Evolutionary conservation across 2,113 vertebrate genomes (phyloP).

Genomic region (Zingel zingel): DNA sequence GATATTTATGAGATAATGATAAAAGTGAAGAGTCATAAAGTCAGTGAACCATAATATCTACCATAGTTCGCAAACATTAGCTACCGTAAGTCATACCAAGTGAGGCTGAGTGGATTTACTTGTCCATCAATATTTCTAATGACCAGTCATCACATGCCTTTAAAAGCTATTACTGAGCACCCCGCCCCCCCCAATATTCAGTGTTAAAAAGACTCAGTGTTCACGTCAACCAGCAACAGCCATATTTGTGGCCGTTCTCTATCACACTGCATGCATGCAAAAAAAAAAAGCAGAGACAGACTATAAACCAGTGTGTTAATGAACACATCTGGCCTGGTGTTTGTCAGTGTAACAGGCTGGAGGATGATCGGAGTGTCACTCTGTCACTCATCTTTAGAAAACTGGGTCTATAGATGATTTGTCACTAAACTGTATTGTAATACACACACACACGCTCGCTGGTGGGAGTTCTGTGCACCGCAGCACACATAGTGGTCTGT

Average conservation of each 20-base stretch:
- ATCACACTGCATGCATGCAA: no score
- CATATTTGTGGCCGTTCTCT: no score
- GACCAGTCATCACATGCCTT: not conserved
- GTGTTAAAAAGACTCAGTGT: no score
- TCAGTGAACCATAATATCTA: not conserved
- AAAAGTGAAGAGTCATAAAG: slow-evolving; percentile 1
- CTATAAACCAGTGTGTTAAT: not conserved
- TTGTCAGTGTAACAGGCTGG: not conserved
- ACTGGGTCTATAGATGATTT: not conserved
- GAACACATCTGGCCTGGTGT: not conserved
- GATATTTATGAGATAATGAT: slow-evolving; percentile 15
- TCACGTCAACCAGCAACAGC: no score
- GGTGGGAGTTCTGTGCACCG: no score
- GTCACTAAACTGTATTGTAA: not conserved
- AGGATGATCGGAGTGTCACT: not conserved
- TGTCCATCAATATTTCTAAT: not conserved
- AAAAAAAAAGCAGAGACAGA: no score
- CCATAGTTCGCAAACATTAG: not conserved
- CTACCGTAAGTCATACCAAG: not conserved
- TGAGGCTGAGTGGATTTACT: not conserved
- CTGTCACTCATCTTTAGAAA: not conserved
- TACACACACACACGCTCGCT: not conserved
- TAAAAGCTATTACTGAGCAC: no score
- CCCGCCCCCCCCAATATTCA: no score
- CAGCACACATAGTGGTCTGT: not conserved